Percentiles rank a stretch among this genome's conserved stretches.
phyloP scores from a whole-genome alignment of 1,140 invertebrate genomes.

The Pseudomyrmex sp. region DNA sequence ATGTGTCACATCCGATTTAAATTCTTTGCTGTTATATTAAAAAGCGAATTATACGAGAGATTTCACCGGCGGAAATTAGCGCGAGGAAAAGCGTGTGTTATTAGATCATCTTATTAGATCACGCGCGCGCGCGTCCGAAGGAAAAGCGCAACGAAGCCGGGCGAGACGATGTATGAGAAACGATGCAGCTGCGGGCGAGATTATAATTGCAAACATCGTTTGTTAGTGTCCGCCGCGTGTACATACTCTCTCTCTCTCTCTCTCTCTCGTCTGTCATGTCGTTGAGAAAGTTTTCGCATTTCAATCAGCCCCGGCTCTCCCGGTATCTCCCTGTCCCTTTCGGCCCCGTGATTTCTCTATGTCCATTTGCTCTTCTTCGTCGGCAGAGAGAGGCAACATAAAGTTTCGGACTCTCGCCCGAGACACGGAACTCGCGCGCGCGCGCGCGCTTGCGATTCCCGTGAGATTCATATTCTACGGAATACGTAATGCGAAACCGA shows the following conservation, averaged over 20 bases:
- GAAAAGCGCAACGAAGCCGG: background rate
- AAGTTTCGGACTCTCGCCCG: constrained; percentile 31
- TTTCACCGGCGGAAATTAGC: too few species aligned
- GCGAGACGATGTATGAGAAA: background rate
- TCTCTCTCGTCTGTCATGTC: constrained; percentile 43
- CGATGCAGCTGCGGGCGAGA: background rate
- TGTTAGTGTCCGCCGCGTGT: constrained; percentile 45
- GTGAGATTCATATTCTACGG: constrained; percentile 74
- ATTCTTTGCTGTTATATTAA: too few species aligned
- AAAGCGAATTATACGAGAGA: too few species aligned
- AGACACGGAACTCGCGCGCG: constrained; percentile 22
- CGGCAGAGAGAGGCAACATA: background rate
- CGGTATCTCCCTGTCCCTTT: constrained; percentile 8
- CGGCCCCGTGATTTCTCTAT: constrained; percentile 35
- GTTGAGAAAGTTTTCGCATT: constrained; percentile 62
- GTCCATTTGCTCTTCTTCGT: constrained; percentile 48
- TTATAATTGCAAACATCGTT: constrained; percentile 63
- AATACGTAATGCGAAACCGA: constrained; percentile 77
- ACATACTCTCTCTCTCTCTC: background rate
- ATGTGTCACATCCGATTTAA: too few species aligned
- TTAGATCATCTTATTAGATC: too few species aligned
- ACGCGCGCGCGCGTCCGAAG: too few species aligned
- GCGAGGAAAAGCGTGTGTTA: too few species aligned
- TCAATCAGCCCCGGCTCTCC: constrained; percentile 57
- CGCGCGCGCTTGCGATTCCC: constrained; percentile 67